phyloP scores from a whole-genome alignment of 2,888 invertebrate genomes.

The Stegana nigrithorax region DNA sequence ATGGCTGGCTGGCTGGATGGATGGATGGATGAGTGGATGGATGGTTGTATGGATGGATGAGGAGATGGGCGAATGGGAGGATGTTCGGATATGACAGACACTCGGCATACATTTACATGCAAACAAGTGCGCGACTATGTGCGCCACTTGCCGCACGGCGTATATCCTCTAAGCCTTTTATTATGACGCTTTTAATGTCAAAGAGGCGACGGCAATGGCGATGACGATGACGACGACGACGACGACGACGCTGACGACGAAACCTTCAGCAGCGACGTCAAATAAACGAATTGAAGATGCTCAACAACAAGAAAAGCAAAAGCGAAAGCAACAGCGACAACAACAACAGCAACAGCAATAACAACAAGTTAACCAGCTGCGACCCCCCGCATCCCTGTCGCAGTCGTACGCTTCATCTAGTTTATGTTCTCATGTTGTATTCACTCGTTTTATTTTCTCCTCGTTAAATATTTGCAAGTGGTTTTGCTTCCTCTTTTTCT shows the following conservation, averaged over 20 bases:
- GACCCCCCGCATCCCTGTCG: neutral
- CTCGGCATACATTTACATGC: conserved; percentile 7
- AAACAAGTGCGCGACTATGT: conserved; percentile 7
- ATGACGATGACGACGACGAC: neutral
- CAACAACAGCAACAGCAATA: too few species aligned
- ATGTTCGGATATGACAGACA: too few species aligned
- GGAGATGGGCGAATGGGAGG: neutral
- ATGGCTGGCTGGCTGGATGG: neutral
- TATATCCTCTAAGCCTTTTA: conserved; percentile 11
- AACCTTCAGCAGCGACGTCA: too few species aligned
- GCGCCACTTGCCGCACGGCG: too few species aligned
- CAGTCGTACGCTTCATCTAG: conserved; percentile 43
- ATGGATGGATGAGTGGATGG: too few species aligned
- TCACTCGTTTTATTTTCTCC: conserved; percentile 48
- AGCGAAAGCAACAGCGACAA: too few species aligned
- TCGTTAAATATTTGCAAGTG: conserved; percentile 33
- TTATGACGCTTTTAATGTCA: conserved; percentile 9
- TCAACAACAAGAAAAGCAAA: neutral
- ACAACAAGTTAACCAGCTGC: too few species aligned
- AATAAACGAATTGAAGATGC: too few species aligned
- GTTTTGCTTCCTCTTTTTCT: neutral
- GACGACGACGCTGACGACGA: too few species aligned
- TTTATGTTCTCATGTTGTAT: conserved; percentile 54
- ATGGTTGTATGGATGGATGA: neutral
- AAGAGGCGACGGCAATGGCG: neutral